Evolutionary conservation across 2,797 vertebrate genomes (phyloP).

Genomic region (Mionectes olivaceus): DNA sequence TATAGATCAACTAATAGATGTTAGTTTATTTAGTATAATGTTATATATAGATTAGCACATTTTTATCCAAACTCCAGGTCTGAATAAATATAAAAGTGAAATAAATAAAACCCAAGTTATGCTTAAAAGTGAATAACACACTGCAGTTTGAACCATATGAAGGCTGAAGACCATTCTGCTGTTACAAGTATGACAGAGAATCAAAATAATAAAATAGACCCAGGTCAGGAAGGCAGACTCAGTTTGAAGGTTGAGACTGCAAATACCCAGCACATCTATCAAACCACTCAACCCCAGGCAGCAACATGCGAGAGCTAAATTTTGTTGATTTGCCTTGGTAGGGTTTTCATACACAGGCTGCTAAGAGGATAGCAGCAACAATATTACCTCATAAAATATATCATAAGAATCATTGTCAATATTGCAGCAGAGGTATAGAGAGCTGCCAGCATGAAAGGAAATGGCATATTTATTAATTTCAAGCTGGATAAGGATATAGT

Average conservation of each 20-base stretch:
- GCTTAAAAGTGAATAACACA: not conserved
- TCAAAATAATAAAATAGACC: not conserved
- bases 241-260: not conserved
- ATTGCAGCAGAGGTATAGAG: conserved; percentile 11
- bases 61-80: not conserved
- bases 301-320: not conserved
- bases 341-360: not conserved
- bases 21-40: not conserved
- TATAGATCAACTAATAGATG: not conserved
- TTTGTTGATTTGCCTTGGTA: not conserved
- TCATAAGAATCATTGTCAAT: not conserved
- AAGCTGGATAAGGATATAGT: not conserved
- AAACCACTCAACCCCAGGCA: not conserved
- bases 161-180: not conserved
- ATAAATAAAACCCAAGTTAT: not conserved
- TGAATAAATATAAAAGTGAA: not conserved
- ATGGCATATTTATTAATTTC: conserved; percentile 36
- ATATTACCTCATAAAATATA: conserved; percentile 29
- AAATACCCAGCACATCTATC: not conserved
- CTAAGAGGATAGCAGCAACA: not conserved
- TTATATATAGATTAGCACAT: not conserved
- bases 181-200: not conserved
- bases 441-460: conserved; percentile 25
- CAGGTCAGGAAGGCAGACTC: not conserved
- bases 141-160: not conserved